Evolutionary conservation across 2,113 vertebrate genomes (phyloP).

Genomic region (Eulemur macaco): DNA sequence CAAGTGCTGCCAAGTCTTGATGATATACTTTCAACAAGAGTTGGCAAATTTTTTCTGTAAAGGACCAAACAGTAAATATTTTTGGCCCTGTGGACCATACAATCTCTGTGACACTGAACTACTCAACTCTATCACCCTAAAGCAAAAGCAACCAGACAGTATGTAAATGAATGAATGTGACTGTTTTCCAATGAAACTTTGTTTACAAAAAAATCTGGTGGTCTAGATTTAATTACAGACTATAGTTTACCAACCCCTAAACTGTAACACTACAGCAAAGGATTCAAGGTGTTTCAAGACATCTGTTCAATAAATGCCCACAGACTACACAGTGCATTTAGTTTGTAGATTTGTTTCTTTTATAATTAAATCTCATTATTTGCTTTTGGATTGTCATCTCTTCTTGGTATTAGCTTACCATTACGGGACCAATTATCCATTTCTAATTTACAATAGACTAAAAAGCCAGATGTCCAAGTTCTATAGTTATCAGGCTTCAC

Average conservation of each 20-base stretch:
- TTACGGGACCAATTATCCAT: background rate
- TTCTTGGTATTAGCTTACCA: background rate
- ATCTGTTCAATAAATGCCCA: background rate
- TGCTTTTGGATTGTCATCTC: background rate
- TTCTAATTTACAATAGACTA: constrained; percentile 30
- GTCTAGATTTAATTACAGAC: background rate
- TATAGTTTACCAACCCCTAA: background rate
- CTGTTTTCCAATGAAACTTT: background rate
- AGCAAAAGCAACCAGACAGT: background rate
- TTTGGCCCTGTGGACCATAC: background rate
- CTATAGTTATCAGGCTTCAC: background rate
- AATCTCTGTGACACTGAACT: background rate
- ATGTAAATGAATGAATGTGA: background rate
- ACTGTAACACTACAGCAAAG: background rate
- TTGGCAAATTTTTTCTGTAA: background rate
- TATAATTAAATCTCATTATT: background rate
- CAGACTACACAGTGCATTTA: background rate
- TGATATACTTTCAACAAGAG: background rate
- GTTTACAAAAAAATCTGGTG: background rate
- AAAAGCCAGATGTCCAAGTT: background rate
- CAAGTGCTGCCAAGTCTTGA: background rate
- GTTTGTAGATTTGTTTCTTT: background rate
- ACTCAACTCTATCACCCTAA: background rate
- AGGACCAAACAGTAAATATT: background rate
- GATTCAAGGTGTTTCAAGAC: background rate